These are phyloP conservation scores for Plectropomus leopardus DNA, from an alignment of 2,113 vertebrate species.

Conservation along the genomic window DNA sequence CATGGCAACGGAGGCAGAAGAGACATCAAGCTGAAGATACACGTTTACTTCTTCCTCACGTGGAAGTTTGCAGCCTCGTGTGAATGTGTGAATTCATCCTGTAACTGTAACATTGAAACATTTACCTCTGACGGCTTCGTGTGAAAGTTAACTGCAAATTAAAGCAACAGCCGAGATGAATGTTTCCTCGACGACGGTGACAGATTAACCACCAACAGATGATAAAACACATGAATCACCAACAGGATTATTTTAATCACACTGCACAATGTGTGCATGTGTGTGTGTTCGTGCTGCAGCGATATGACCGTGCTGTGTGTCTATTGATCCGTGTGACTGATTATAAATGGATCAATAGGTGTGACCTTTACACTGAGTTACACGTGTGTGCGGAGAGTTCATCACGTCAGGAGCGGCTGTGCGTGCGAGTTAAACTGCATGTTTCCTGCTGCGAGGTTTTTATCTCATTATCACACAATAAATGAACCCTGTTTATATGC, in stretches of 20 bases:
- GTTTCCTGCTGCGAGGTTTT: neutral
- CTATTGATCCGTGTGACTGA: neutral
- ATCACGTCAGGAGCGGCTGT: neutral
- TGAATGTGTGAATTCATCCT: constrained; percentile 22
- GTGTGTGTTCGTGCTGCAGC: neutral
- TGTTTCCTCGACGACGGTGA: constrained; percentile 17
- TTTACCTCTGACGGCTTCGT: constrained; percentile 1
- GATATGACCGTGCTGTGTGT: neutral
- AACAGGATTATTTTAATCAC: neutral
- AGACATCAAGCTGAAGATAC: neutral
- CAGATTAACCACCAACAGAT: constrained; percentile 24
- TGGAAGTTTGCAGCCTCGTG: constrained; percentile 12
- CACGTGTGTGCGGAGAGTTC: constrained; percentile 1
- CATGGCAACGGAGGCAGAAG: too few species aligned
- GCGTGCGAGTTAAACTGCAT: neutral
- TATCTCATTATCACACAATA: neutral
- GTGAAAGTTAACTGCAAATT: constrained; percentile 27
- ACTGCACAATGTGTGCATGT: neutral
- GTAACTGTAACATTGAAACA: constrained; percentile 21
- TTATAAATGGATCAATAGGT: neutral
- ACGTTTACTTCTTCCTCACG: neutral
- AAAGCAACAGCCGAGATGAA: constrained; percentile 30
- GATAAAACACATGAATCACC: constrained; percentile 24
- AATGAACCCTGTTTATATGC: neutral
- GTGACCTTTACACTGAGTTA: constrained; percentile 5